phyloP scores from a whole-genome alignment of 1,140 invertebrate species.

The Lepidostoma basale region DNA sequence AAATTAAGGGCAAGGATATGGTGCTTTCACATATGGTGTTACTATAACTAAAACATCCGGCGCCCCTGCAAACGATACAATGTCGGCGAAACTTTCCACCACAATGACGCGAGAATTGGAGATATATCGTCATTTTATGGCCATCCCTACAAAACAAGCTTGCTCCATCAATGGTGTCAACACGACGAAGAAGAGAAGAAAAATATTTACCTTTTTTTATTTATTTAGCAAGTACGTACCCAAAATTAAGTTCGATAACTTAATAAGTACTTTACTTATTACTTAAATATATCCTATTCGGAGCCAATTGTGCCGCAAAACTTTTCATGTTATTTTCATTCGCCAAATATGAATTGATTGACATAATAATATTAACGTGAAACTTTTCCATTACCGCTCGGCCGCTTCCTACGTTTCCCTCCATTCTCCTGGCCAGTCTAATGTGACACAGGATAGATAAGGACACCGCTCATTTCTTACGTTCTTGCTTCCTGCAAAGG shows the following conservation, averaged over 20 bases:
- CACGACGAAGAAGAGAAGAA: no score
- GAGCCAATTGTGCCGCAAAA: constrained; percentile 28
- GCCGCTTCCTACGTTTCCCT: neutral
- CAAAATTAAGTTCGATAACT: neutral
- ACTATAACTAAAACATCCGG: no score
- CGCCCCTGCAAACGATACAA: no score
- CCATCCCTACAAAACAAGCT: no score
- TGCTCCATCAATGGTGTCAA: no score
- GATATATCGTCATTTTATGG: no score
- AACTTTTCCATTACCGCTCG: constrained; percentile 38
- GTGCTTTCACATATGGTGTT: no score
- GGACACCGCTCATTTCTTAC: constrained; percentile 20
- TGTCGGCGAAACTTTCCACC: no score
- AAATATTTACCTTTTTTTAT: neutral
- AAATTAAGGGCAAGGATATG: no score
- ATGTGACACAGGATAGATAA: constrained; percentile 34
- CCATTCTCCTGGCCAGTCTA: constrained; percentile 13
- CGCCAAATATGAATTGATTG: constrained; percentile 38
- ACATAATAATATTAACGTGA: constrained; percentile 31
- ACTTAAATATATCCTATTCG: constrained; percentile 9
- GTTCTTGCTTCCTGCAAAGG: no score
- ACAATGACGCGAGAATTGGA: no score
- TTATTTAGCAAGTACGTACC: neutral
- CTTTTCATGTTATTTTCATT: constrained; percentile 30
- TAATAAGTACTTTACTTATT: neutral